phyloP scores from a whole-genome alignment of 2,797 vertebrate species.

The Liasis olivaceus region DNA sequence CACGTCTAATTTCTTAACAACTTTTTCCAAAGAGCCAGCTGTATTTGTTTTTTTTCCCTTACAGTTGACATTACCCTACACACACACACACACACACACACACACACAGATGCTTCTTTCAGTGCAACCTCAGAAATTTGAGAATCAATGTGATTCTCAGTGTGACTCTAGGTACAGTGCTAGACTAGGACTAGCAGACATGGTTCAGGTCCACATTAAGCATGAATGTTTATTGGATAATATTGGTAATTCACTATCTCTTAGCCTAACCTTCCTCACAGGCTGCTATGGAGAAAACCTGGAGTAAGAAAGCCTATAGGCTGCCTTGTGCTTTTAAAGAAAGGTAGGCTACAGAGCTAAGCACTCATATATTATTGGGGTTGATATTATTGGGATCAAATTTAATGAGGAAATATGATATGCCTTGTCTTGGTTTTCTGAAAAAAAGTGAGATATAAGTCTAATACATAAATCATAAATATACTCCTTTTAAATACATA shows the following conservation, averaged over 20 bases:
- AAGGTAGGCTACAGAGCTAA: background rate
- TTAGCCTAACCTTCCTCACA: background rate
- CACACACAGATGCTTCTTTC: background rate
- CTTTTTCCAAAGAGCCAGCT: background rate
- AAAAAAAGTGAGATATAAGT: background rate
- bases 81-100: too few species aligned
- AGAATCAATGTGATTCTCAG: background rate
- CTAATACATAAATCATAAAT: background rate
- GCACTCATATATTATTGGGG: background rate
- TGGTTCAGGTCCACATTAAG: background rate
- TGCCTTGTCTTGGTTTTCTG: background rate
- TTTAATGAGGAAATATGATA: background rate
- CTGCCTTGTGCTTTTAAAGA: background rate
- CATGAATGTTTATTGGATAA: background rate
- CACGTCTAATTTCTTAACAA: background rate
- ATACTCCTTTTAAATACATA: background rate
- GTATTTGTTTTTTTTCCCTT: background rate
- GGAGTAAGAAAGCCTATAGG: background rate
- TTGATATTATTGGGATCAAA: background rate
- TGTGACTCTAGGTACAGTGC: background rate
- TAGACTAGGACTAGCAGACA: background rate
- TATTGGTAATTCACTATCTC: background rate
- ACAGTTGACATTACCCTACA: background rate
- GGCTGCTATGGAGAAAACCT: background rate
- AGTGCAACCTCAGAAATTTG: background rate